phyloP scores from a whole-genome alignment of 2,888 invertebrate species.

The Rhagonycha lutea region DNA sequence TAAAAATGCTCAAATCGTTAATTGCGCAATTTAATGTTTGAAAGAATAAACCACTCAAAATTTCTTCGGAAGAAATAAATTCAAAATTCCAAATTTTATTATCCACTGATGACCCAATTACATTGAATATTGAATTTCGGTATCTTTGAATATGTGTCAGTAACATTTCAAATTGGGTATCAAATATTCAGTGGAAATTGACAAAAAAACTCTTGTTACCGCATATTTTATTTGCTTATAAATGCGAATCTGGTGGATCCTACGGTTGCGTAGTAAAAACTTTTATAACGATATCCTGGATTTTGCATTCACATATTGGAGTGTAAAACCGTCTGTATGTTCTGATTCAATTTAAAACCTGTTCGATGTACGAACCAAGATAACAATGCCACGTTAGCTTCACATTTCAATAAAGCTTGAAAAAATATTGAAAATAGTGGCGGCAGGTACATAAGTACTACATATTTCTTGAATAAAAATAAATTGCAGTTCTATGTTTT shows the following conservation, averaged over 20 bases:
- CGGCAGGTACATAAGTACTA: neutral
- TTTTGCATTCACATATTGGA: constrained; percentile 16
- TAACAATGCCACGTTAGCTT: constrained; percentile 11
- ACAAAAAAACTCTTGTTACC: constrained; percentile 20
- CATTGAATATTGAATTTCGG: neutral
- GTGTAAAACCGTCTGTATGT: constrained; percentile 15
- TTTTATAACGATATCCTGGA: constrained; percentile 18
- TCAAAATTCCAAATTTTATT: neutral
- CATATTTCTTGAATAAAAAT: neutral
- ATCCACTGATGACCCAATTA: neutral
- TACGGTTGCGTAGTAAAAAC: constrained; percentile 13
- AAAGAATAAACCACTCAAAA: neutral
- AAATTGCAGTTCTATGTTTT: neutral
- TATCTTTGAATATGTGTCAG: constrained; percentile 5
- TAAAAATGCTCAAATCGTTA: neutral
- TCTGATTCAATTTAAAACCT: constrained; percentile 16
- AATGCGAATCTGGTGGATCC: constrained; percentile 14
- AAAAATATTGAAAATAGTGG: neutral
- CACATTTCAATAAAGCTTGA: neutral
- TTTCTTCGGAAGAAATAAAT: neutral
- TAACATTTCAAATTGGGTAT: constrained; percentile 19
- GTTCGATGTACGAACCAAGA: constrained; percentile 5
- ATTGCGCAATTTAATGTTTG: neutral
- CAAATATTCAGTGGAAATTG: constrained; percentile 15
- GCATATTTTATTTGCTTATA: constrained; percentile 18